These are phyloP conservation scores for Psilopogon haemacephalus DNA, from an alignment of 2,113 vertebrate genomes.

Conservation along the genomic window DNA sequence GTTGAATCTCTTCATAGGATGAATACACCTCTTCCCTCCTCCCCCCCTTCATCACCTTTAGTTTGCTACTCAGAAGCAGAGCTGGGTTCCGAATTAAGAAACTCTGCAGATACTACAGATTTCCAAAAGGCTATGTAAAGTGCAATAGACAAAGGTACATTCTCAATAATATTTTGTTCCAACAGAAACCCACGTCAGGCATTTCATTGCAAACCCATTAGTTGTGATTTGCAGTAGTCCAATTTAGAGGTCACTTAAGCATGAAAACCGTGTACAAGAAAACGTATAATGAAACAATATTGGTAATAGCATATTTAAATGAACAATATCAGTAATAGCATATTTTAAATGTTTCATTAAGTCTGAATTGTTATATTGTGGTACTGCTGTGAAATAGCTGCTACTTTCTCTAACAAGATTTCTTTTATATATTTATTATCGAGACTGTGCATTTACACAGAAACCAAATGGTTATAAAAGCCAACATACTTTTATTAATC, in stretches of 20 bases:
- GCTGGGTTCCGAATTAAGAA: background rate
- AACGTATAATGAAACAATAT: conserved; percentile 80
- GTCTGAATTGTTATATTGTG: conserved; percentile 73
- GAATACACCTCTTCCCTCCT: background rate
- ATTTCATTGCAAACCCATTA: conserved; percentile 69
- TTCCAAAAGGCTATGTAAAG: background rate
- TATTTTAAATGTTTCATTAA: conserved; percentile 82
- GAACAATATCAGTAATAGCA: conserved; percentile 76
- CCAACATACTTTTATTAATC: conserved; percentile 58
- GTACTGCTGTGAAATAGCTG: conserved; percentile 68
- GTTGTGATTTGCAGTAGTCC: conserved; percentile 73
- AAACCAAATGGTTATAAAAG: conserved; percentile 40
- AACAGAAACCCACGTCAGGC: conserved; percentile 10
- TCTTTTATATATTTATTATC: conserved; percentile 9
- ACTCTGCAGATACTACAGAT: background rate
- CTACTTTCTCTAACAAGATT: conserved; percentile 66
- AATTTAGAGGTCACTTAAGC: conserved; percentile 82
- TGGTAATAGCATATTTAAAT: conserved; percentile 79
- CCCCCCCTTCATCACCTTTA: background rate
- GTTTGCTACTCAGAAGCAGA: background rate
- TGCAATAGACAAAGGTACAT: background rate
- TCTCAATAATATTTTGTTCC: conserved; percentile 6
- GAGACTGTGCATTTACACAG: conserved; percentile 6
- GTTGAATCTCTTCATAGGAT: background rate
- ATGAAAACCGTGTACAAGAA: conserved; percentile 77